Base-by-base conservation (phyloP, 2,888 invertebrate species). In the Latrodectus hesperus region DNA sequence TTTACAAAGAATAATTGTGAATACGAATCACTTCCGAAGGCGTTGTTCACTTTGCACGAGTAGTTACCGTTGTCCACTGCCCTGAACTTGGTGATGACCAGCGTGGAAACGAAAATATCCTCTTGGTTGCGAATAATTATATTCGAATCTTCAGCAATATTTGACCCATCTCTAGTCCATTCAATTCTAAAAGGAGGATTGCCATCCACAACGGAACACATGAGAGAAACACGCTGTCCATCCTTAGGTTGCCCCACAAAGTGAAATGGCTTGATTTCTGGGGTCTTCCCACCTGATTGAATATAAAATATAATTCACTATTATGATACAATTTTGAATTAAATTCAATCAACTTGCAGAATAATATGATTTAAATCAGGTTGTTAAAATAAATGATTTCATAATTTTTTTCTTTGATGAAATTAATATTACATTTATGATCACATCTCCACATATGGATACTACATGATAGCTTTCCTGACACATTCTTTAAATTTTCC, bases 21-120 rank as follows among this genome's bases (percentile, higher is more conserved):
- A 26, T 76, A 71, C n/a, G 76, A 70, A 17, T 83, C 83, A 5
- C n/a, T 14, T 22, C 83, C 83, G 49, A n/a, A 70, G 11, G 75
- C 14, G 72, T 89, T 89, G 11, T 16, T 26, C 1, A 76, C 88
- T 70, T n/a, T 26, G 49, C 89, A 89, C 12, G 88, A 49, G 60
- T 89, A 84, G 38, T 84, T 84, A 9, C 84, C 89, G 49, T 78
- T 84, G 52, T 67, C 68, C 10, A 52, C 64, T 52, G 78, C 53
- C 11, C 55, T 78, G 4, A 84, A 26, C 11, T 84, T 53, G 9
- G 65, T n/a, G 11, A 84, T 78, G 38, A 71, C 53, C 65, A 84
- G 38, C 2, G 51, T 73, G 12, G 74, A 74, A 60, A 70, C 51
- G 14, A 70, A 70, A 9, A 49, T 51, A 49, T 49, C 70, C 16